phyloP scores from a whole-genome alignment of 2,888 invertebrate genomes.

The Galeopsomyia nigrocyanea region DNA sequence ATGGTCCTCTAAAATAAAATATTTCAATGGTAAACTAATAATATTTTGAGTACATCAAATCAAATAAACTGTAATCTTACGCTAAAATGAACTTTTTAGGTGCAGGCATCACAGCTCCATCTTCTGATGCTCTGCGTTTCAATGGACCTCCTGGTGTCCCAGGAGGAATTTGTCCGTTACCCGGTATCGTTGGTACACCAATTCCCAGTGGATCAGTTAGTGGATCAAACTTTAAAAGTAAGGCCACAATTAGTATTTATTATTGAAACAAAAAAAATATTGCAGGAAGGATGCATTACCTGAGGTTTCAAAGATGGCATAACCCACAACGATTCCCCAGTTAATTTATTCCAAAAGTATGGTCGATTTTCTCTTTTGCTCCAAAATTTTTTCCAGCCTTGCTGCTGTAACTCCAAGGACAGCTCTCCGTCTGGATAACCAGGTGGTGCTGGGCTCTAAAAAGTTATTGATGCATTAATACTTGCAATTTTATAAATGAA shows the following conservation, averaged over 20 bases:
- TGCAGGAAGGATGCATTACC: conserved; percentile 53
- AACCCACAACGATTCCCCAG: conserved; percentile 98
- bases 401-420: conserved; percentile 80
- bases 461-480: background rate
- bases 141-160: conserved; percentile 71
- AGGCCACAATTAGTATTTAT: background rate
- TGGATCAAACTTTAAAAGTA: conserved; percentile 80
- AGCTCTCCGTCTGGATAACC: conserved; percentile 70
- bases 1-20: conserved; percentile 77
- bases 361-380: conserved; percentile 94
- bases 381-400: conserved; percentile 98
- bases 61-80: conserved; percentile 62
- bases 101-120: conserved; percentile 78
- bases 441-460: conserved; percentile 52
- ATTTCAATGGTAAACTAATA: background rate
- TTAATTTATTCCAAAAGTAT: conserved; percentile 96
- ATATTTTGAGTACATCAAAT: conserved; percentile 18
- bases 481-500: background rate
- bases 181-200: conserved; percentile 65
- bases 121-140: conserved; percentile 86
- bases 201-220: conserved; percentile 93
- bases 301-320: conserved; percentile 86
- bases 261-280: conserved; percentile 1
- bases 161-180: conserved; percentile 66
- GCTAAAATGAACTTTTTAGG: conserved; percentile 89